Base-by-base conservation (phyloP, 2,113 vertebrate genomes). In the Myiozetetes cayanensis region DNA sequence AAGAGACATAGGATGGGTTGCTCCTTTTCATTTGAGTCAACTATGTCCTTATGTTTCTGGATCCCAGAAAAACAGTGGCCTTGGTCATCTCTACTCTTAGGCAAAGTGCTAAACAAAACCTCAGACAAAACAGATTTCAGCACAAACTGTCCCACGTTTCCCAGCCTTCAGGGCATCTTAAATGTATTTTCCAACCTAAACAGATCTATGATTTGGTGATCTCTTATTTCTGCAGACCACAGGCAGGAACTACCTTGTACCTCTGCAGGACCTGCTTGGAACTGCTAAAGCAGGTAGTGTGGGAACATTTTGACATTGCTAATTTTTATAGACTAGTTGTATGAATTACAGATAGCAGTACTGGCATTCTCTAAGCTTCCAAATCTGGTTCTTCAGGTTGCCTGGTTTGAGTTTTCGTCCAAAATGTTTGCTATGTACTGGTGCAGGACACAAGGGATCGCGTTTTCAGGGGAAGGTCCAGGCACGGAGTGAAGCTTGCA, bases 361-460 rank as follows among this genome's bases (percentile, higher is more conserved):
- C 37, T 12, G 6, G 31, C 22, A 12, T 19, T 83, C n/a, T 23
- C n/a, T 35, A 18, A 27, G 18, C n/a, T 58, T 76, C 17, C 59
- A 39, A 8, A 31, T 59, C 44, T 44, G 35, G 22, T 30, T 39
- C 67, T 66, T 50, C 46, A 37, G 58, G 16, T 49, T 35, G 33
- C 13, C 31, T 19, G 15, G 8, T 37, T 22, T 35, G 21, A 16
- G 16, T 21, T 77, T 65, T 44, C 21, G 13, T 37, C 22, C 62
- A 11, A 39, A 58, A 14, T 2, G 12, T 39, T 89, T n/a, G 14
- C 12, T 11, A 9, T 1, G 8, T 1, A 11, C 8, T 5, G 14
- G 14, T 6, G 53, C 18, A 30, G 53, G 44, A 35, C 30, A 3
- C 0, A 5, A 7, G 14, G 14, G 6, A 4, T 14, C 4, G 0